A percentile compares a stretch with the other conserved stretches of the same genome.
These are phyloP conservation scores for Anniella stebbinsi DNA, from an alignment of 2,797 vertebrate species.

Conservation along the genomic window DNA sequence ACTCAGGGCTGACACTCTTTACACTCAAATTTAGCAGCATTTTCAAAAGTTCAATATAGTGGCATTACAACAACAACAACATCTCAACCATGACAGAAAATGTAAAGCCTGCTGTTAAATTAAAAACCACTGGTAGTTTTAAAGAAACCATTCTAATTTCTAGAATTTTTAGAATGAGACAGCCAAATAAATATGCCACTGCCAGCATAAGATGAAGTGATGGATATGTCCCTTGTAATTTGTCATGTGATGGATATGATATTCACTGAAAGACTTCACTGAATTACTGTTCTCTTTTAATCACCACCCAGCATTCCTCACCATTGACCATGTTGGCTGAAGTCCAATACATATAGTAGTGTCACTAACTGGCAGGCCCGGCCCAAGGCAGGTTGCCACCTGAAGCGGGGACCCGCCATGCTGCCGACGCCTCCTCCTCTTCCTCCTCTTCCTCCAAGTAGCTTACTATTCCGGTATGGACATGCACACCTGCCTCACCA, in stretches of 20 bases:
- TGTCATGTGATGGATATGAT: constrained; percentile 30
- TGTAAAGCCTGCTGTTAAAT: background rate
- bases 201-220: constrained; percentile 34
- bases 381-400: too few species aligned
- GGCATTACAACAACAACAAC: background rate
- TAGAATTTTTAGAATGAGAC: background rate
- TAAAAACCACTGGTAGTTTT: background rate
- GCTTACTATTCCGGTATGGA: too few species aligned
- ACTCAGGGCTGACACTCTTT: background rate
- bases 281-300: background rate
- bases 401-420: too few species aligned
- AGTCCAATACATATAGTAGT: too few species aligned
- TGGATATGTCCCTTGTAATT: constrained; percentile 48
- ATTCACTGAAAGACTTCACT: background rate
- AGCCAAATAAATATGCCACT: background rate
- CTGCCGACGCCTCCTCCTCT: too few species aligned
- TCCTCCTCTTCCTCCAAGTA: too few species aligned
- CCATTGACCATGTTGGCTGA: too few species aligned
- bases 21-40: background rate
- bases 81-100: background rate
- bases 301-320: background rate
- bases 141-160: background rate
- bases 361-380: too few species aligned
- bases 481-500: too few species aligned
- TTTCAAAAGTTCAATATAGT: background rate